Base-by-base conservation (phyloP, 2,113 vertebrate species). In the Glaucidium brasilianum region DNA sequence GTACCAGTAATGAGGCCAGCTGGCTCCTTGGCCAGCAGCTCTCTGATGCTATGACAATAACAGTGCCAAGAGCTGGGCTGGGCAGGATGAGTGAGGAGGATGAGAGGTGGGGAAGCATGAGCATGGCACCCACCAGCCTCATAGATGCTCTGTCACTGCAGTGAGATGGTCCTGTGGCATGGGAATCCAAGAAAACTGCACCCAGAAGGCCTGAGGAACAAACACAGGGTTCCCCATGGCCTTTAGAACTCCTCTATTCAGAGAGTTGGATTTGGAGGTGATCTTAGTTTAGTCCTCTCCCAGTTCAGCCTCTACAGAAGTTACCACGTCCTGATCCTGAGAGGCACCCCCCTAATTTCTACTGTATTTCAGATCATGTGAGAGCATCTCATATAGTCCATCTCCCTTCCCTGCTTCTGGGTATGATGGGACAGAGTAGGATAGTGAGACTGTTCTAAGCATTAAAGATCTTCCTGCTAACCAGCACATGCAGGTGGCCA, bases 21-120 rank as follows among this genome's bases (percentile, higher is more conserved):
- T 84, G 92, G 85, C 53, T 81, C 58, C 77, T 97, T 89, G 94
- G 94, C 60, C 83, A 81, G 49, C 76, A 95, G 60, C 52, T 75
- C 56, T 74, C 47, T 45, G 76, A 47, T 72, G 34, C 41, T 59
- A 21, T 4, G 58, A 16, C 50, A 72, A 19, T 64, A 77, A 64
- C 4, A 0, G 7, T 53, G 58, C 60, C 80, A 81, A 60, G 79
- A 43, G 11, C 20, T 71, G 52, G 52, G 30, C 8, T 5, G 34
- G 52, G 17, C 11, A 81, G 66, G 50, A 11, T 50, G 80, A 55
- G 7, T 0, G 20, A 68, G 56, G 23, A 92, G 35, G 56, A 77
- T 1, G 3, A 75, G 82, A 83, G 52, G 16, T 91, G 47, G 18
- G 23, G 11, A 84, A 21, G 22, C 41, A 63, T 2, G 1, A 79